These are phyloP conservation scores for Endotricha flammealis DNA, from an alignment of 2,888 invertebrate genomes.

Conservation along the genomic window DNA sequence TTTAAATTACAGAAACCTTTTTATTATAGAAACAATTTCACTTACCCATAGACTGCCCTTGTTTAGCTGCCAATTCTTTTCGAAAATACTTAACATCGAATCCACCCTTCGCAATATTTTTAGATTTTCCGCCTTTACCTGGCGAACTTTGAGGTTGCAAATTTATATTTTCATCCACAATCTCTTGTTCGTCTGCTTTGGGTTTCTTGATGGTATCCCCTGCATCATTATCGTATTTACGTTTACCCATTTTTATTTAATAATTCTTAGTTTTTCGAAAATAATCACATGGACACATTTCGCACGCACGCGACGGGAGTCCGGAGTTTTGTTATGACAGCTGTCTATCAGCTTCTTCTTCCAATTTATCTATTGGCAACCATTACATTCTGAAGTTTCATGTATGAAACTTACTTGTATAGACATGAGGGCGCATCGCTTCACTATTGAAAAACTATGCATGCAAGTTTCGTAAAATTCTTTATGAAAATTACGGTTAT, in stretches of 20 bases:
- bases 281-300: background rate
- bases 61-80: slow-evolving; percentile 68
- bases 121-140: slow-evolving; percentile 14
- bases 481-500: no score
- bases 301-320: slow-evolving; percentile 35
- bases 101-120: slow-evolving; percentile 38
- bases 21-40: background rate
- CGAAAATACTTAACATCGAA: slow-evolving; percentile 81
- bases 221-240: slow-evolving; percentile 50
- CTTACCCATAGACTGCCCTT: slow-evolving; percentile 78
- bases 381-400: no score
- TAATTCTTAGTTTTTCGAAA: background rate
- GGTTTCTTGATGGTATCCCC: slow-evolving; percentile 18
- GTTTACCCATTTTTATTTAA: slow-evolving; percentile 50
- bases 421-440: no score
- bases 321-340: no score
- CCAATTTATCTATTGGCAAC: no score
- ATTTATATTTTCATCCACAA: slow-evolving; percentile 3
- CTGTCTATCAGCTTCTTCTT: no score
- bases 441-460: no score
- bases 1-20: no score
- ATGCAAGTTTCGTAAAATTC: no score
- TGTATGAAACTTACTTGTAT: no score
- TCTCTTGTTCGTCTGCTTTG: slow-evolving; percentile 22
- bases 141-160: slow-evolving; percentile 35